Percentiles rank a stretch among this genome's conserved stretches.
These are phyloP conservation scores for Tipula helvola DNA, from an alignment of 2,888 invertebrate genomes.

Conservation along the genomic window DNA sequence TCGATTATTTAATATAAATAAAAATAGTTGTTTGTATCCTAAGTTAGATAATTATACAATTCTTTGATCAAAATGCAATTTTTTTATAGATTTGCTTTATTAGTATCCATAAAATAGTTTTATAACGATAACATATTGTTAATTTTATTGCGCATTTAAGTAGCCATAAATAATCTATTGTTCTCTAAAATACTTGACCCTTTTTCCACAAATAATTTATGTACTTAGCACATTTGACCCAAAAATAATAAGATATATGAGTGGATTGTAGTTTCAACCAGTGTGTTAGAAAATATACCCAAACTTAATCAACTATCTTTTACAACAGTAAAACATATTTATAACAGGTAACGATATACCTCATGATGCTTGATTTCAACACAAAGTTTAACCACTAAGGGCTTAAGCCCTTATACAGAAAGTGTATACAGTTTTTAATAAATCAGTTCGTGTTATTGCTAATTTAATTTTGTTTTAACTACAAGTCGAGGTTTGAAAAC, in stretches of 20 bases:
- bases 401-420: too few relatives aligned
- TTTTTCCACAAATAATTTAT: background rate
- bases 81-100: background rate
- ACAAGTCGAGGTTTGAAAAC: too few relatives aligned
- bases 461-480: too few relatives aligned
- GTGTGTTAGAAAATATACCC: too few relatives aligned
- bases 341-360: too few relatives aligned
- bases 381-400: too few relatives aligned
- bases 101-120: background rate
- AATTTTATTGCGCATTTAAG: background rate
- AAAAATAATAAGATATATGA: background rate
- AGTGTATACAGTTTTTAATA: too few relatives aligned
- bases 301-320: too few relatives aligned
- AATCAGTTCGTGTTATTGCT: too few relatives aligned
- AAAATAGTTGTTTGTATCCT: background rate
- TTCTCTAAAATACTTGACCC: background rate
- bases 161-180: background rate
- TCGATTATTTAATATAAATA: background rate
- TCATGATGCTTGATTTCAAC: too few relatives aligned
- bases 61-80: background rate
- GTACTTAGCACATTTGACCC: background rate
- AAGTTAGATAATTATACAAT: background rate
- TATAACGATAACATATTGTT: background rate
- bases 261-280: too few relatives aligned
- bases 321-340: too few relatives aligned